Evolutionary conservation across 2,797 vertebrate species (phyloP).

Genomic region (Valencia hispanica): DNA sequence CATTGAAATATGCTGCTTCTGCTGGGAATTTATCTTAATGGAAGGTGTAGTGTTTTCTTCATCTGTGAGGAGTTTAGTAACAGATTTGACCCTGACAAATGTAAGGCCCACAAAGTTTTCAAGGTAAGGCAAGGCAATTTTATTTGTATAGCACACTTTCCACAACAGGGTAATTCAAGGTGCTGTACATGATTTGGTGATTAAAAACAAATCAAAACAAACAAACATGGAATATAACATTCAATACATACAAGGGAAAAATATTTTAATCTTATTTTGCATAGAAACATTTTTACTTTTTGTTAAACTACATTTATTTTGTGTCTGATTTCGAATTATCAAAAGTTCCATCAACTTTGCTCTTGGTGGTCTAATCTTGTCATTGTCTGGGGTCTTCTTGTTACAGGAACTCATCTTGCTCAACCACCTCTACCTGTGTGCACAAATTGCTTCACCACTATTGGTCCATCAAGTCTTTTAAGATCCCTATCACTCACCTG

Average conservation of each 20-base stretch:
- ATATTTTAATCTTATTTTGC: slow-evolving; percentile 6
- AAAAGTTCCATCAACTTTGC: slow-evolving; percentile 25
- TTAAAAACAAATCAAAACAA: too few relatives aligned
- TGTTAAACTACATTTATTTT: neutral
- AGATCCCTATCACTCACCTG: too few relatives aligned
- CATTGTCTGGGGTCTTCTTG: slow-evolving; percentile 21
- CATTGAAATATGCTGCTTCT: slow-evolving; percentile 43
- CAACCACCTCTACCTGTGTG: too few relatives aligned
- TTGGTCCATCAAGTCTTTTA: too few relatives aligned
- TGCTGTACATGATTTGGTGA: too few relatives aligned
- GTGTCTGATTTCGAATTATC: slow-evolving; percentile 20
- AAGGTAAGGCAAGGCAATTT: too few relatives aligned
- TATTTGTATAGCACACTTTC: too few relatives aligned
- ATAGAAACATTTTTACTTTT: too few relatives aligned
- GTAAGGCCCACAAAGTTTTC: neutral
- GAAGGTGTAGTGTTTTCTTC: slow-evolving; percentile 31
- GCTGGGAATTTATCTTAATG: slow-evolving; percentile 41
- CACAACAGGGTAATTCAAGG: too few relatives aligned
- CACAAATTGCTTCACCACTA: too few relatives aligned
- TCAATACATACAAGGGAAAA: neutral
- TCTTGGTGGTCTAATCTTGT: slow-evolving; percentile 44
- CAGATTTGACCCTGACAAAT: neutral
- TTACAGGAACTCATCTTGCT: too few relatives aligned
- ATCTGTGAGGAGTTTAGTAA: slow-evolving; percentile 13
- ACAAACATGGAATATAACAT: too few relatives aligned